Evolutionary conservation across 2,797 vertebrate genomes (phyloP).

Genomic region (Valencia hispanica): DNA sequence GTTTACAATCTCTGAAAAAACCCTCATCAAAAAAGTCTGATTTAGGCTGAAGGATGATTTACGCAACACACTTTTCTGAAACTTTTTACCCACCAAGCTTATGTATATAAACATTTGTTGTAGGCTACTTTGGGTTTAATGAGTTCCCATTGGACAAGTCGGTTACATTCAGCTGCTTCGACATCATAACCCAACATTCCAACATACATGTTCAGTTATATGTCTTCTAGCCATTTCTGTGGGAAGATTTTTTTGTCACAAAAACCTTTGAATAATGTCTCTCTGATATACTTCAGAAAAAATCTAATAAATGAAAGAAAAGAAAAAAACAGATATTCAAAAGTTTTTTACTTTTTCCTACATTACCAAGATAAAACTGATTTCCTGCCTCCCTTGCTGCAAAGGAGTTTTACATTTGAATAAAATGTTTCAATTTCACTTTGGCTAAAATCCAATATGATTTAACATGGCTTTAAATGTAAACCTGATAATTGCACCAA

Average conservation of each 20-base stretch:
- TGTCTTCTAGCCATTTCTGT: neutral
- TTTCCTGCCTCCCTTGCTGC: neutral
- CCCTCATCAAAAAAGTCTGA: neutral
- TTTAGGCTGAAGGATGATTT: neutral
- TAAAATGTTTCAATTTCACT: neutral
- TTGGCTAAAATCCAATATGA: slow-evolving; percentile 2
- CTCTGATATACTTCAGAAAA: neutral
- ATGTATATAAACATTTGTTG: neutral
- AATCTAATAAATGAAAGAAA: neutral
- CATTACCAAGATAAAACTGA: neutral
- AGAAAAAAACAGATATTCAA: neutral
- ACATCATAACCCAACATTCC: neutral
- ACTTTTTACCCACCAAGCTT: neutral
- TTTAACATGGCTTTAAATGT: neutral
- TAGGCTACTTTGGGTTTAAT: neutral
- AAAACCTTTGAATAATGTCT: neutral
- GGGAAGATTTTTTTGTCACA: neutral
- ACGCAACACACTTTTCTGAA: too few relatives aligned
- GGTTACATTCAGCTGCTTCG: neutral
- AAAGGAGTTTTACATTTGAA: neutral
- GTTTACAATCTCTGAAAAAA: neutral
- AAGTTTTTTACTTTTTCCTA: slow-evolving; percentile 2
- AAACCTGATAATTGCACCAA: neutral
- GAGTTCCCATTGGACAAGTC: neutral
- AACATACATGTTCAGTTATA: neutral